These are phyloP conservation scores for Benthosema pterotum DNA, from an alignment of 2,797 vertebrate genomes.

Conservation along the genomic window DNA sequence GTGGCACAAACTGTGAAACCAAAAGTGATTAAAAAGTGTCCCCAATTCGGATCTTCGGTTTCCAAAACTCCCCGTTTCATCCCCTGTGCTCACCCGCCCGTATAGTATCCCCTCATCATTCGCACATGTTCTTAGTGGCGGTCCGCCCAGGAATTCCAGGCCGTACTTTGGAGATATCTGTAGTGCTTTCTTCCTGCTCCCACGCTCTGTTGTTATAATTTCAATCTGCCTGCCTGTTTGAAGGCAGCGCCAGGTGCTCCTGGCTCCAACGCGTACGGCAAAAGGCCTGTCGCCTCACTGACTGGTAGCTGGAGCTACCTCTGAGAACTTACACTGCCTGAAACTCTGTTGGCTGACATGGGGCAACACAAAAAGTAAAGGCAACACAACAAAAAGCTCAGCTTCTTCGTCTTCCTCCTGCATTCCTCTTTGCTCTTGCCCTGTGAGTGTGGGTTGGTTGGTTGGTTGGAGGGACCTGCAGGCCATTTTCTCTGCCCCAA, in stretches of 20 bases:
- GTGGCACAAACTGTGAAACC: too few species aligned
- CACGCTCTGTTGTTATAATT: constrained; percentile 61
- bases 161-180: constrained; percentile 68
- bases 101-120: constrained; percentile 29
- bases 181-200: constrained; percentile 61
- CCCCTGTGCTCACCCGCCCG: constrained; percentile 4
- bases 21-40: background rate
- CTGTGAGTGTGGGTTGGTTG: constrained; percentile 52
- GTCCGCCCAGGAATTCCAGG: constrained; percentile 58
- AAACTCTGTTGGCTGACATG: constrained; percentile 64
- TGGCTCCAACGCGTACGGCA: constrained; percentile 61
- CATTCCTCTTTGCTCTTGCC: constrained; percentile 47
- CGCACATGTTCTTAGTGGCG: constrained; percentile 50
- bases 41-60: background rate
- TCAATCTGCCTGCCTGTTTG: constrained; percentile 62
- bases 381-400: constrained; percentile 49
- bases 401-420: constrained; percentile 37
- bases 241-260: constrained; percentile 72
- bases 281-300: constrained; percentile 55
- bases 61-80: constrained; percentile 5
- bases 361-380: constrained; percentile 18
- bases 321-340: constrained; percentile 61
- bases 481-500: constrained; percentile 21
- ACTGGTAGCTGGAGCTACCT: constrained; percentile 69
- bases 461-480: constrained; percentile 48